phyloP scores from a whole-genome alignment of 92 coral and sea anemone genomes.

The Umimayanthus kanabou region DNA sequence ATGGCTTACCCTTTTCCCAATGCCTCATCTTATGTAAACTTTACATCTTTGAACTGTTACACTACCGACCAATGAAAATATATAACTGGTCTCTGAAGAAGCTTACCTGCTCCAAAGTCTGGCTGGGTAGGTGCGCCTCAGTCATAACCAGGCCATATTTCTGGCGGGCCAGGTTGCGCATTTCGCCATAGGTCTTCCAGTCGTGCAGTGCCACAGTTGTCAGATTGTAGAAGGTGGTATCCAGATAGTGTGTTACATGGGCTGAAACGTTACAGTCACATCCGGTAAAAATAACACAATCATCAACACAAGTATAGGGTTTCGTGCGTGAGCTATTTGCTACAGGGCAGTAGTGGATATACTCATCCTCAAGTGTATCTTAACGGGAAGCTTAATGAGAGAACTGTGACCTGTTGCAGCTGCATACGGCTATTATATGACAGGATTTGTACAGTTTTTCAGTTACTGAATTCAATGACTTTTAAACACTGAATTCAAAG shows the following conservation, averaged over 20 bases:
- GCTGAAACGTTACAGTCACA: conserved; percentile 43
- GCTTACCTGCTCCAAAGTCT: conserved; percentile 93
- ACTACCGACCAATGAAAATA: neutral
- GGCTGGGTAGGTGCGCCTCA: conserved; percentile 96
- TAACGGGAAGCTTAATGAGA: no score
- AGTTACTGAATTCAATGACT: no score
- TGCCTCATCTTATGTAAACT: no score
- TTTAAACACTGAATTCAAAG: no score
- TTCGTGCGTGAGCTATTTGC: neutral
- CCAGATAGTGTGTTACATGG: conserved; percentile 93
- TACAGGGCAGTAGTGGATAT: no score
- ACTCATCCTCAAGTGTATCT: no score
- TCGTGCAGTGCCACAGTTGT: conserved; percentile 98
- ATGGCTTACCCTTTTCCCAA: no score
- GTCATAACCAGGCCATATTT: conserved; percentile 93
- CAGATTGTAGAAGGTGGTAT: conserved; percentile 91
- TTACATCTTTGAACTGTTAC: no score
- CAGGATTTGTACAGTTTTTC: no score
- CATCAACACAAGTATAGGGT: neutral
- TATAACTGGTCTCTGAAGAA: neutral
- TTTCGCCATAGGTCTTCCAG: conserved; percentile 98
- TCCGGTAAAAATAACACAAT: neutral
- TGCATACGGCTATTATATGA: no score
- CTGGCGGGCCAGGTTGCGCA: conserved; percentile 94
- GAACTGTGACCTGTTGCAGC: no score